Conservation (phyloP, 2,888 invertebrate species). For the Uropetala carovei region DNA sequence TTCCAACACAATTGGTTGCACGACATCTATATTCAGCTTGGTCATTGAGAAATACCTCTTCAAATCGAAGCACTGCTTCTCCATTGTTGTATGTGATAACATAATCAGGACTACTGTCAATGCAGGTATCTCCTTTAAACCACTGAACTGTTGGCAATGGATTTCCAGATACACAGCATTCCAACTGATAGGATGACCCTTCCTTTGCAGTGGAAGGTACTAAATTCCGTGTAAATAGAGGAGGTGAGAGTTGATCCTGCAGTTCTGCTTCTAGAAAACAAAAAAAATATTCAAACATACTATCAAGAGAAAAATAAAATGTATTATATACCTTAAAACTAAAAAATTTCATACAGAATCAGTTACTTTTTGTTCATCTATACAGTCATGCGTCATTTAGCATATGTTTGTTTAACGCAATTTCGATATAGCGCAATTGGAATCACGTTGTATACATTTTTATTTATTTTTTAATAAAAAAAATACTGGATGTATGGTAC, state of each 20-base stretch:
- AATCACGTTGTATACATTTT: no score
- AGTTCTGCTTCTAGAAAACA: slow-evolving; percentile 78
- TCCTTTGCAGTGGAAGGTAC: slow-evolving; percentile 81
- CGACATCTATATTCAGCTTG: slow-evolving; percentile 84
- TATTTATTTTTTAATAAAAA: no score
- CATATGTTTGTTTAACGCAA: no score
- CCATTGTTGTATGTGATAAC: slow-evolving; percentile 89
- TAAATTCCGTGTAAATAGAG: slow-evolving; percentile 82
- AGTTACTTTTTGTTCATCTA: no score
- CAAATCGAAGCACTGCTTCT: slow-evolving; percentile 84
- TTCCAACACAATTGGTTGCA: slow-evolving; percentile 83
- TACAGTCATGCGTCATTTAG: no score
- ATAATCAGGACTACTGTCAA: slow-evolving; percentile 85
- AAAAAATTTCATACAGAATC: no score
- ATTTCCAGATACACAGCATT: slow-evolving; percentile 84
- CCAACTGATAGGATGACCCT: slow-evolving; percentile 81
- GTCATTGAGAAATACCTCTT: slow-evolving; percentile 82
- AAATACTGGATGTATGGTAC: no score
- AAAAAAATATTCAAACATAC: slow-evolving; percentile 64
- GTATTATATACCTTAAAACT: no score
- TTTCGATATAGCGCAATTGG: no score
- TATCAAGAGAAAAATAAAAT: no score
- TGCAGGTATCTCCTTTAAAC: slow-evolving; percentile 84
- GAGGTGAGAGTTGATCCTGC: slow-evolving; percentile 81
- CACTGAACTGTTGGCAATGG: slow-evolving; percentile 89